Conservation (phyloP, 2,888 invertebrate species). For the Bombylius major region DNA sequence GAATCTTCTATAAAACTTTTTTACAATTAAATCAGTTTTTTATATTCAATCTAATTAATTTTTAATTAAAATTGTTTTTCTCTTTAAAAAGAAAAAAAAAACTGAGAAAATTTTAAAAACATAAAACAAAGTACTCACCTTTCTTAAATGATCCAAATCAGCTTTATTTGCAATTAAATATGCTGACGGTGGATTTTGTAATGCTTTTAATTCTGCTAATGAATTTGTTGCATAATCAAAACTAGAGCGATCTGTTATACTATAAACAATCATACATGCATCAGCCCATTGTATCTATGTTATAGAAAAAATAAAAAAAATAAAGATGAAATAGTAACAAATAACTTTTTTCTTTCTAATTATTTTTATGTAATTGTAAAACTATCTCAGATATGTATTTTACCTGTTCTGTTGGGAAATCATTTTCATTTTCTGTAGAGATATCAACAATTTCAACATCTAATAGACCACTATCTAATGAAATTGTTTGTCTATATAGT, state of each 20-base stretch:
- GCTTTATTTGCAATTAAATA: conserved; percentile 67
- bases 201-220: conserved; percentile 43
- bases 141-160: conserved; percentile 64
- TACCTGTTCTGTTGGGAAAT: conserved; percentile 46
- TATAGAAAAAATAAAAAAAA: not conserved
- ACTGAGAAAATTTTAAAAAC: no score
- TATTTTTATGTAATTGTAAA: no score
- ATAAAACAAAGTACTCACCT: conserved; percentile 39
- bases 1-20: no score
- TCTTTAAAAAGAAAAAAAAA: no score
- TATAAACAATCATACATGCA: conserved; percentile 64
- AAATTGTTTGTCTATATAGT: conserved; percentile 60
- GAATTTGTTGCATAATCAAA: conserved; percentile 56
- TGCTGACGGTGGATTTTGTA: conserved; percentile 41
- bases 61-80: no score
- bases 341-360: no score
- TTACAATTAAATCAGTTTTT: no score
- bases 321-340: not conserved
- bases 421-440: conserved; percentile 53
- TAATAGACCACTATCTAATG: conserved; percentile 51
- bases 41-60: no score
- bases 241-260: conserved; percentile 58
- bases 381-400: conserved; percentile 11
- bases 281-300: conserved; percentile 59
- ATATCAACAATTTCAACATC: conserved; percentile 72